Evolutionary conservation across 2,888 invertebrate genomes (phyloP).

Genomic region (Trachelus tabidus): DNA sequence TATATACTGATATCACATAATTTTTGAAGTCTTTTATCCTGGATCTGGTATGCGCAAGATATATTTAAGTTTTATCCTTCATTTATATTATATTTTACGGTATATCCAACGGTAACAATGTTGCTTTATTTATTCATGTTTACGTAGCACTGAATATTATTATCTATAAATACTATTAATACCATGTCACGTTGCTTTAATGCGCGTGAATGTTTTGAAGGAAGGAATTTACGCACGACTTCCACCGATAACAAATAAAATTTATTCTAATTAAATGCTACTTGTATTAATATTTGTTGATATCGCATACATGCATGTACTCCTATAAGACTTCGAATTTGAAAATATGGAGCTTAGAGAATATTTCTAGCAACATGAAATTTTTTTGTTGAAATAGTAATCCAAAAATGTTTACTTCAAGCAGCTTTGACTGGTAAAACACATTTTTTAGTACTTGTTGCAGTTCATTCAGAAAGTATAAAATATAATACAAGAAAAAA

Average conservation of each 20-base stretch:
- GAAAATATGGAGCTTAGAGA: neutral
- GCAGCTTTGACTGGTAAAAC: neutral
- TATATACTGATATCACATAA: neutral
- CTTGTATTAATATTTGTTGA: neutral
- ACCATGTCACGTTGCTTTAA: neutral
- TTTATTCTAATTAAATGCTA: neutral
- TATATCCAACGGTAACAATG: neutral
- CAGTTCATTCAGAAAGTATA: neutral
- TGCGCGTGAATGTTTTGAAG: neutral
- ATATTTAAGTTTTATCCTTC: neutral
- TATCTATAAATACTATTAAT: neutral
- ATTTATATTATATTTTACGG: neutral
- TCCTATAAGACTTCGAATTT: too few species aligned
- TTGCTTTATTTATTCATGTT: neutral
- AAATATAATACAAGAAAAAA: neutral
- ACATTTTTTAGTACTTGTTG: neutral
- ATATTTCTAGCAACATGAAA: neutral
- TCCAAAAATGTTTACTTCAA: neutral
- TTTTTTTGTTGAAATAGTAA: neutral
- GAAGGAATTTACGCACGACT: neutral
- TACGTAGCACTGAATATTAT: neutral
- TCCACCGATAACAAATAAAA: neutral
- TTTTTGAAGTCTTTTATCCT: neutral
- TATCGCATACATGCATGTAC: neutral
- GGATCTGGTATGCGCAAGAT: neutral